These are phyloP conservation scores for Chitala chitala DNA, from an alignment of 2,113 vertebrate species.

Conservation along the genomic window DNA sequence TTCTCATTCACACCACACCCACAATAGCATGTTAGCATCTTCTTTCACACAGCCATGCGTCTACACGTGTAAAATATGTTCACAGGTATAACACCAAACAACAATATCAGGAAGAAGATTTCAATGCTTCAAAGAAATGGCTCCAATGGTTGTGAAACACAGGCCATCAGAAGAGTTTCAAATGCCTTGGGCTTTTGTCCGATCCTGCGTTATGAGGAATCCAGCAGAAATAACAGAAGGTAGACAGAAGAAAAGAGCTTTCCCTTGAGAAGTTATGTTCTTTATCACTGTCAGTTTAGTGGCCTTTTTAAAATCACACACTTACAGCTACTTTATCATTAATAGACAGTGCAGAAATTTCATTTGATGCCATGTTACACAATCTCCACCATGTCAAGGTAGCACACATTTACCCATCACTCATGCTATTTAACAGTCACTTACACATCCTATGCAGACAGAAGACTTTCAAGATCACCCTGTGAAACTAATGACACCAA, in stretches of 20 bases:
- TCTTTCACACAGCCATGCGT: too few relatives aligned
- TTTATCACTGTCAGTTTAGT: too few relatives aligned
- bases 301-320: too few relatives aligned
- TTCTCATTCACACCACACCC: too few relatives aligned
- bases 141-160: background rate
- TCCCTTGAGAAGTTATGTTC: background rate
- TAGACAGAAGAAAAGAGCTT: too few relatives aligned
- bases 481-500: conserved; percentile 3
- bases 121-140: background rate
- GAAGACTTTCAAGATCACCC: conserved; percentile 1
- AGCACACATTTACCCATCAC: background rate
- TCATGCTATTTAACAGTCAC: conserved; percentile 6
- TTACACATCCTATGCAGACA: background rate
- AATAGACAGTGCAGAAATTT: background rate
- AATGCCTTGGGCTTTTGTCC: background rate
- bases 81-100: background rate
- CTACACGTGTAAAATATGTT: too few relatives aligned
- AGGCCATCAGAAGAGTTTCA: background rate
- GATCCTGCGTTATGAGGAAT: background rate
- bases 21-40: too few relatives aligned
- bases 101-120: background rate
- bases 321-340: too few relatives aligned
- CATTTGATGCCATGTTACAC: background rate
- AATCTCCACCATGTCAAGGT: background rate
- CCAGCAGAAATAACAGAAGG: background rate